Evolutionary conservation across 2,888 invertebrate species (phyloP), one percentile per base, ranked within the genome.

Genomic region (Atethmia centrago): DNA sequence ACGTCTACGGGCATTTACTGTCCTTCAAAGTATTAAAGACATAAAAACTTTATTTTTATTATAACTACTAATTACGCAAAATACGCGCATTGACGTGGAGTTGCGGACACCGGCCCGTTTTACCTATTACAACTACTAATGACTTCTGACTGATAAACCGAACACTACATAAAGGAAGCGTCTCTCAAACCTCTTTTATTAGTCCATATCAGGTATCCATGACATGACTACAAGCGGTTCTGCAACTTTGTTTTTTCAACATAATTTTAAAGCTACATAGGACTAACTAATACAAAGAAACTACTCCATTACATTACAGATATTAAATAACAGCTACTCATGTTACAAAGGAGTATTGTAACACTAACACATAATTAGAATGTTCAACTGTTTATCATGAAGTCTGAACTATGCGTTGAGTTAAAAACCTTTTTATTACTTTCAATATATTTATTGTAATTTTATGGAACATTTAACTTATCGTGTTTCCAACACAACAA

Each of bases 241-340:
- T 25, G 19, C 21, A 25, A 65, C 25, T 21, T 56, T n/a, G n/a
- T 36, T 36, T 55, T 64, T 25, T 1, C 16, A 28, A 31, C 28
- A 16, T 16, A n/a, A 21, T 12, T n/a, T 67, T 28, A 16, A 36
- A 21, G 2, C 40, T 47, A 42, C 3, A 58, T 42, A 31, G 4
- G 31, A 31, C 31, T 45, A 36, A 28, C 12, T 40, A 8, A 49
- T n/a, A 80, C 49, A 55, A 61, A 73, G 47, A 28, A 47, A 49
- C 51, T 51, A 40, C 53, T 80, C 47, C 7, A 58, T 77, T 82
- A 78, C 7, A 58, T 77, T 82, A 78, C 78, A 77, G 19, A 63
- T 63, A 78, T 78, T 63, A 40, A 56, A 77, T 81, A 49, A 42
- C 76, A 42, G 21, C 2, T 40, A n/a, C 62, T 78, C 82, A 63